A percentile compares a stretch with the other conserved stretches of the same genome.
Evolutionary conservation across 2,797 vertebrate species (phyloP).

Genomic region (Cygnus olor): DNA sequence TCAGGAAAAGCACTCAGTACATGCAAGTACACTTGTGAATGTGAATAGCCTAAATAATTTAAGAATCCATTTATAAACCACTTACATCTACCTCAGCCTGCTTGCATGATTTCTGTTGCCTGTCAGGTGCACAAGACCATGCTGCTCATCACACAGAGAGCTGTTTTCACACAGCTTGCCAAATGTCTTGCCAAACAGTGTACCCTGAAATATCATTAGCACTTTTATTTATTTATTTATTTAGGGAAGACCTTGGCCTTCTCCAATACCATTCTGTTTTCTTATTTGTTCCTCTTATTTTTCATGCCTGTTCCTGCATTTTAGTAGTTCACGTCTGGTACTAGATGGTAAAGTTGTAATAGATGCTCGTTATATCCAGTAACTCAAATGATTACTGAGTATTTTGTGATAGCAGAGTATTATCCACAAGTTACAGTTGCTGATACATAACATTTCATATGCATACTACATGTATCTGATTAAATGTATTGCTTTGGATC

Average conservation of each 20-base stretch:
- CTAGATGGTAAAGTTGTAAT: neutral
- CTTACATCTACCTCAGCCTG: neutral
- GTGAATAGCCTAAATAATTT: neutral
- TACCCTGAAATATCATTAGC: fast-evolving
- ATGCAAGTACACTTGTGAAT: neutral
- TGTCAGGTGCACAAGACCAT: neutral
- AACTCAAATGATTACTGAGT: neutral
- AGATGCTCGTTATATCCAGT: neutral
- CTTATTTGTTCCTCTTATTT: neutral
- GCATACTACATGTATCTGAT: neutral
- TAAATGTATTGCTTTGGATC: constrained; percentile 14
- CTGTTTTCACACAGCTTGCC: neutral
- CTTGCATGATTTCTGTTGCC: neutral
- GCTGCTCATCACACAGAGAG: neutral
- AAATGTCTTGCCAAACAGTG: neutral
- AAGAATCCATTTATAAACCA: neutral
- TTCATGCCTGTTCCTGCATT: neutral
- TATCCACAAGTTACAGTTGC: neutral
- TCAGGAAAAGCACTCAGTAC: neutral
- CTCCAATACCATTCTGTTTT: neutral
- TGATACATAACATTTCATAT: neutral
- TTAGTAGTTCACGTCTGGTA: neutral
- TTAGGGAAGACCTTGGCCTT: neutral
- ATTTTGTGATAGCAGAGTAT: neutral
- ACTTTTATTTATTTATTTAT: neutral